phyloP scores from a whole-genome alignment of 2,888 invertebrate species.

The Ormyrus nitidulus region DNA sequence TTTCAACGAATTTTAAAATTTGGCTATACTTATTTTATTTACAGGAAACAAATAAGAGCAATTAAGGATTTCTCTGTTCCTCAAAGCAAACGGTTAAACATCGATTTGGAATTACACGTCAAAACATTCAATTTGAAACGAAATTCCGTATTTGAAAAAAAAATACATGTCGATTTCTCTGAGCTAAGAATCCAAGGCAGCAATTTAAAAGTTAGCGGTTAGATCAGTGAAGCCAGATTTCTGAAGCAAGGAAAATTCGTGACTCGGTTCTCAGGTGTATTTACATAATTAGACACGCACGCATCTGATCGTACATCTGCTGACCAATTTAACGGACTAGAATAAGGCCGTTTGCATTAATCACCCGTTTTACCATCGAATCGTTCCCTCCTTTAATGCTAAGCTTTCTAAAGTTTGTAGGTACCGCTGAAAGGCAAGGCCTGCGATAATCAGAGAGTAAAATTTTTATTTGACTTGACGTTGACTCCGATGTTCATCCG shows the following conservation, averaged over 20 bases:
- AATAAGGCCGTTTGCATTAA: slow-evolving; percentile 37
- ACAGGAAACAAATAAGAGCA: too few relatives aligned
- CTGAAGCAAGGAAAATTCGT: slow-evolving; percentile 38
- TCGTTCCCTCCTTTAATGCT: slow-evolving; percentile 13
- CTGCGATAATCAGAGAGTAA: neutral
- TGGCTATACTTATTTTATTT: too few relatives aligned
- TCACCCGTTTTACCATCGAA: slow-evolving; percentile 32
- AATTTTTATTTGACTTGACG: too few relatives aligned
- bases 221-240: slow-evolving; percentile 17
- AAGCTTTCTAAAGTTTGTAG: slow-evolving; percentile 20
- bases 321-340: slow-evolving; percentile 28
- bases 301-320: slow-evolving; percentile 29
- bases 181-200: slow-evolving; percentile 18
- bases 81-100: too few relatives aligned
- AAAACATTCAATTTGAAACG: too few relatives aligned
- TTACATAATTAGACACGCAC: slow-evolving; percentile 50
- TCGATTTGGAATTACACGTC: too few relatives aligned
- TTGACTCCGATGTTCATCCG: too few relatives aligned
- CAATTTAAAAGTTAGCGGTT: slow-evolving; percentile 25
- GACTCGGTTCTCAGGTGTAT: slow-evolving; percentile 18
- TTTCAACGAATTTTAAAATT: too few relatives aligned
- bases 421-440: neutral
- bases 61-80: too few relatives aligned
- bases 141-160: too few relatives aligned
- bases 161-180: neutral